Evolutionary conservation across 2,797 vertebrate genomes (phyloP).

Genomic region (Lerista edwardsae): DNA sequence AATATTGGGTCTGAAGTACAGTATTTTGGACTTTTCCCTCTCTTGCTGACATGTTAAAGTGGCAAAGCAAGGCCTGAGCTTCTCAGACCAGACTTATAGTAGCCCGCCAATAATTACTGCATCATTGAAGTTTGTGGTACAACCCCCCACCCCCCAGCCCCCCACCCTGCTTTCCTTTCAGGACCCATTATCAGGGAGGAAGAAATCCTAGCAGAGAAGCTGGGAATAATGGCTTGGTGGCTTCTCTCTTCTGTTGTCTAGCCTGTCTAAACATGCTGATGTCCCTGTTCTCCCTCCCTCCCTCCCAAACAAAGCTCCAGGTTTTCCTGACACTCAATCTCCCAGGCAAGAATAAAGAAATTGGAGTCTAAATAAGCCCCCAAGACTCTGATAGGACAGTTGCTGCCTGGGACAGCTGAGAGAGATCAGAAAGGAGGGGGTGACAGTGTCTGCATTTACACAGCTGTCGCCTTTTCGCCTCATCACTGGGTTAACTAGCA

Average conservation of each 20-base stretch:
- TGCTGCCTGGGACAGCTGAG: slow-evolving; percentile 73
- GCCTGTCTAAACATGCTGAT: slow-evolving; percentile 56
- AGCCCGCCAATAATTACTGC: not conserved
- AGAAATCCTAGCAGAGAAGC: not conserved
- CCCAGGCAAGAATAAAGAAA: slow-evolving; percentile 51
- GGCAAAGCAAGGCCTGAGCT: not conserved
- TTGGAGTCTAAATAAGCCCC: slow-evolving; percentile 66
- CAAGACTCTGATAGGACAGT: slow-evolving; percentile 70
- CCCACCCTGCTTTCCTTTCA: not conserved
- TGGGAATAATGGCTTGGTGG: slow-evolving; percentile 14
- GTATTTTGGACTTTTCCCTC: not conserved
- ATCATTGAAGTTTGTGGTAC: not conserved
- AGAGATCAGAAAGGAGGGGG: slow-evolving; percentile 64
- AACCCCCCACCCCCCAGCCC: no score
- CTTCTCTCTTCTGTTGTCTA: slow-evolving; percentile 40
- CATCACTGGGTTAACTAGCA: slow-evolving; percentile 38
- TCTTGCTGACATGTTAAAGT: not conserved
- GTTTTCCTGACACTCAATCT: slow-evolving; percentile 65
- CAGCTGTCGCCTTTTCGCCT: slow-evolving; percentile 65
- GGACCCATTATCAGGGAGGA: not conserved
- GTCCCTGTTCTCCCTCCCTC: no score
- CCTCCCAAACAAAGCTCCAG: slow-evolving; percentile 68
- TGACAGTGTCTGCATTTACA: slow-evolving; percentile 59
- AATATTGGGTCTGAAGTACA: not conserved
- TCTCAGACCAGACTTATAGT: not conserved